Percentiles rank a stretch among this genome's conserved stretches.
phyloP scores from a whole-genome alignment of 2,888 invertebrate genomes.

The Polydrusus tereticollis region DNA sequence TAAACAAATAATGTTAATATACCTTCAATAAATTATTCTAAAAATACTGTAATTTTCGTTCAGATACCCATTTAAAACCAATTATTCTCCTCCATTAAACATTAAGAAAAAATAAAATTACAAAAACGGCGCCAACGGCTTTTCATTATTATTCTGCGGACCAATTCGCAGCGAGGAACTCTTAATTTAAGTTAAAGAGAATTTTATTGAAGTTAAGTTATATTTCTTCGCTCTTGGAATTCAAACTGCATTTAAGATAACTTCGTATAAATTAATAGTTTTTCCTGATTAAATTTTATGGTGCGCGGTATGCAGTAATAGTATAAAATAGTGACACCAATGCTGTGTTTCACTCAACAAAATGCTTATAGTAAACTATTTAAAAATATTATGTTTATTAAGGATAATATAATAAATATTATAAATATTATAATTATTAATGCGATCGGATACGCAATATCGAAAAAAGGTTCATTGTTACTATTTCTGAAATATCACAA shows the following conservation, averaged over 20 bases:
- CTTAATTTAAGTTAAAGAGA: conserved; percentile 31
- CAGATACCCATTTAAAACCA: conserved; percentile 20
- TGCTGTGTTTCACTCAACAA: no score
- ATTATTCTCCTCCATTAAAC: conserved; percentile 31
- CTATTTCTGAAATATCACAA: no score
- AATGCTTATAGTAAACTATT: no score
- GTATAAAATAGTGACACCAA: no score
- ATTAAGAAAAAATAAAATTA: conserved; percentile 24
- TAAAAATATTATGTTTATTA: no score
- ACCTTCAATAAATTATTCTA: not conserved
- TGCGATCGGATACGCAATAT: no score
- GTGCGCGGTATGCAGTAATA: not conserved
- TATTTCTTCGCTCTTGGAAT: conserved; percentile 11
- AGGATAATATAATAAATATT: no score
- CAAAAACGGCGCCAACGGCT: conserved; percentile 10
- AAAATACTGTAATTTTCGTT: conserved; percentile 4
- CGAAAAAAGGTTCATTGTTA: no score
- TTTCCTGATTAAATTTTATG: conserved; percentile 3
- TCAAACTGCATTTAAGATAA: conserved; percentile 23
- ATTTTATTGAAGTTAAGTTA: conserved; percentile 34
- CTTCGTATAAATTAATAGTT: conserved; percentile 8
- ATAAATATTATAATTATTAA: no score
- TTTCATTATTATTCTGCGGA: conserved; percentile 31
- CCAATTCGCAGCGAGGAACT: conserved; percentile 19
- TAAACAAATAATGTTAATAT: no score